A percentile compares a stretch with the other conserved stretches of the same genome.
phyloP scores from a whole-genome alignment of 1,140 invertebrate genomes.

The Drosophila pallidifrons region DNA sequence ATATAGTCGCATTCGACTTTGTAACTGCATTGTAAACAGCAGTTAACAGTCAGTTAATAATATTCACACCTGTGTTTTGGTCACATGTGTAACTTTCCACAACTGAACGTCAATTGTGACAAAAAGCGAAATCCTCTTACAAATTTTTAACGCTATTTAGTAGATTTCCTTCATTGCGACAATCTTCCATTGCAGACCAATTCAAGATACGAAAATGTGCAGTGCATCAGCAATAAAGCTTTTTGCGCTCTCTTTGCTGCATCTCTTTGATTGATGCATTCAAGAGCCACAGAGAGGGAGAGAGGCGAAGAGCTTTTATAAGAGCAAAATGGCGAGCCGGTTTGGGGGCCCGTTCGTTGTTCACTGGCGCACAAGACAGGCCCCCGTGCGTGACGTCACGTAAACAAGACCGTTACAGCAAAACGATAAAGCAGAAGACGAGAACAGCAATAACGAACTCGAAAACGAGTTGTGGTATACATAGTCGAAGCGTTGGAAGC shows the following conservation, averaged over 20 bases:
- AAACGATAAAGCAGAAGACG: conserved; percentile 26
- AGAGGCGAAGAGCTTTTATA: conserved; percentile 31
- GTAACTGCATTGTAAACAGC: conserved; percentile 42
- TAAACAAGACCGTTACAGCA: conserved; percentile 66
- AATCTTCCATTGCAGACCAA: background rate
- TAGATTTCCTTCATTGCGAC: conserved; percentile 35
- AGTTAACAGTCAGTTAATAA: conserved; percentile 61
- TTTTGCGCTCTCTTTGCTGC: background rate
- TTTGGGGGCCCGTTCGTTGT: conserved; percentile 71
- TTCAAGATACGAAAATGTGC: background rate
- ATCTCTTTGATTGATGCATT: conserved; percentile 22
- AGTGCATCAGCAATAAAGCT: background rate
- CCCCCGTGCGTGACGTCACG: conserved; percentile 80
- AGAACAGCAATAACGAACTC: conserved; percentile 17
- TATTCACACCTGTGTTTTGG: conserved; percentile 61
- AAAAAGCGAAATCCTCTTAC: conserved; percentile 4
- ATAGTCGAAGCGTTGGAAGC: background rate
- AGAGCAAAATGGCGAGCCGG: conserved; percentile 46
- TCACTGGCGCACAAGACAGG: conserved; percentile 54
- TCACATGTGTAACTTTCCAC: conserved; percentile 72
- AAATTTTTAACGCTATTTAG: background rate
- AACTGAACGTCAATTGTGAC: conserved; percentile 10
- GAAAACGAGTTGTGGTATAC: conserved; percentile 51
- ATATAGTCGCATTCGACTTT: conserved; percentile 18
- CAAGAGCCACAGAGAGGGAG: conserved; percentile 11